Conservation (phyloP, 1,140 invertebrate species). For the Ips nitidus region DNA sequence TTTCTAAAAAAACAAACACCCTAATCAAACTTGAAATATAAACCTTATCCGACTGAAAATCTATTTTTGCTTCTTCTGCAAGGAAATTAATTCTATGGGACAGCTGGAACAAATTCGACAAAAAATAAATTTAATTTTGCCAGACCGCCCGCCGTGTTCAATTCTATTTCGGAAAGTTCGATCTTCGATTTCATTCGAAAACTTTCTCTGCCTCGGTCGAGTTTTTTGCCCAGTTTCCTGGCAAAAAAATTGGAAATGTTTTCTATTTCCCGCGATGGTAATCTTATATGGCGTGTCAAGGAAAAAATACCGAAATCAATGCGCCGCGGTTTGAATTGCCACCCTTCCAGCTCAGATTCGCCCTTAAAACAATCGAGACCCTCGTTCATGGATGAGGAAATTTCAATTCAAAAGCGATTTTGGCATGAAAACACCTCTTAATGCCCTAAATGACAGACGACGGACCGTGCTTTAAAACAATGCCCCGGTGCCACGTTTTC, state of each 20-base stretch:
- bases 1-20: too few species aligned
- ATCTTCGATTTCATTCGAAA: slow-evolving; percentile 11
- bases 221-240: background rate
- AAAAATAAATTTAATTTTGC: slow-evolving; percentile 25
- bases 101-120: slow-evolving; percentile 25
- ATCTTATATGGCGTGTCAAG: too few species aligned
- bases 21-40: background rate
- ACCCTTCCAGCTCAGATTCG: too few species aligned
- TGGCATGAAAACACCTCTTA: slow-evolving; percentile 7
- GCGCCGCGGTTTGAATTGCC: too few species aligned
- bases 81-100: slow-evolving; percentile 23
- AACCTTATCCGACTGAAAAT: slow-evolving; percentile 5
- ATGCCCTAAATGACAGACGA: background rate
- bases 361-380: too few species aligned
- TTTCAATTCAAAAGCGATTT: slow-evolving; percentile 4
- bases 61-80: background rate
- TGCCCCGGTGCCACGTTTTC: background rate
- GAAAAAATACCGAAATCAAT: too few species aligned
- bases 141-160: slow-evolving; percentile 2
- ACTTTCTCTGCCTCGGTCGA: background rate
- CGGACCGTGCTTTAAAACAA: slow-evolving; percentile 4
- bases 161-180: slow-evolving; percentile 20
- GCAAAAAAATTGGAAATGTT: background rate
- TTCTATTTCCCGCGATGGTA: background rate
- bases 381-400: background rate